Conservation (phyloP, 2,113 vertebrate species). For the Toxotes chatareus region DNA sequence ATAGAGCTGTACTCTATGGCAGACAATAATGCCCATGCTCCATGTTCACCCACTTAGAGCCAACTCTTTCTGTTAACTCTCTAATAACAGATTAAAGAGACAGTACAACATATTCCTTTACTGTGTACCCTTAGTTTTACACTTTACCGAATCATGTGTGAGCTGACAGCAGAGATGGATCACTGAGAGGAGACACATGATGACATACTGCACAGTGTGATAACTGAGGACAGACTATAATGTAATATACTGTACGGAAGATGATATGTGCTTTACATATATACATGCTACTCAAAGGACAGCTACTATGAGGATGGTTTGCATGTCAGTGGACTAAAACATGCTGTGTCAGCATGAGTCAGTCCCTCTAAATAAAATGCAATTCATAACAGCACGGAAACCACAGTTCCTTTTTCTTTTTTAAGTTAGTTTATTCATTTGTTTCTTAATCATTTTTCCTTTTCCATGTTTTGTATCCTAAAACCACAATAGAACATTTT, state of each 20-base stretch:
- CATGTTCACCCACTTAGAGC: not conserved
- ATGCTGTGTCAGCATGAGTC: not conserved
- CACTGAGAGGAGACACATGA: not conserved
- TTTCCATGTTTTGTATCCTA: not conserved
- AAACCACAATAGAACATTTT: not conserved
- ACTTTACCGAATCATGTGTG: not conserved
- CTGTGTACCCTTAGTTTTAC: not conserved
- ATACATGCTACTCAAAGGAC: too few species aligned
- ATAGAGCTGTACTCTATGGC: too few species aligned
- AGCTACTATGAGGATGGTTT: not conserved
- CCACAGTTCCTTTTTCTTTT: not conserved
- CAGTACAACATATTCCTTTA: too few species aligned
- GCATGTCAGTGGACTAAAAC: not conserved
- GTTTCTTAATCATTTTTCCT: not conserved
- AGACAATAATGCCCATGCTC: not conserved
- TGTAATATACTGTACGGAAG: not conserved
- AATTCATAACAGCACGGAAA: not conserved
- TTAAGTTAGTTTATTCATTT: not conserved
- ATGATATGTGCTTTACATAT: not conserved
- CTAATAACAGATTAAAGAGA: not conserved
- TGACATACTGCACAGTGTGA: not conserved
- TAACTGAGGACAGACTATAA: not conserved
- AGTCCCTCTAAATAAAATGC: not conserved
- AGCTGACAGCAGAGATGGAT: constrained; percentile 8
- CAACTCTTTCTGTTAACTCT: not conserved